A percentile compares a stretch with the other conserved stretches of the same genome.
phyloP scores from a whole-genome alignment of 35 echinoderm and acorn worm species.

The Ophiothrix spiculata region DNA sequence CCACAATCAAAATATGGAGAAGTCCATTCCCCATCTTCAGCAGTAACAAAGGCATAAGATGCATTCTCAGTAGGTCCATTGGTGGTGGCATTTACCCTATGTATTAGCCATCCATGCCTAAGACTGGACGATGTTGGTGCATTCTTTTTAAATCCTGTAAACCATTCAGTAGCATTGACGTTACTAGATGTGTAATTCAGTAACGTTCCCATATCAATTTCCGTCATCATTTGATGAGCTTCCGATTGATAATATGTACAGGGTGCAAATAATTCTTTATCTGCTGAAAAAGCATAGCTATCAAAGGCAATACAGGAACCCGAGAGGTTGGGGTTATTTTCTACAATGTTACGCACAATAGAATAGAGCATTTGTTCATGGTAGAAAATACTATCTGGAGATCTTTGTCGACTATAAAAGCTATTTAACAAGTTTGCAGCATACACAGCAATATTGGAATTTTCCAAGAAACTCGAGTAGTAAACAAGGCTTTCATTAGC shows the following conservation, averaged over 20 bases:
- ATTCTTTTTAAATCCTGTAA: conserved; percentile 32
- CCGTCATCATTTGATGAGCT: background rate
- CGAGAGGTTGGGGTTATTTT: conserved; percentile 47
- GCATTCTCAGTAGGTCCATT: conserved; percentile 36
- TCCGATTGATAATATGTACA: conserved; percentile 30
- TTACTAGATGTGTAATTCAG: conserved; percentile 35
- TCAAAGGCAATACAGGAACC: conserved; percentile 73
- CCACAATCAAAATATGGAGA: conserved; percentile 82
- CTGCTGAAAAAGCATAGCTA: conserved; percentile 5
- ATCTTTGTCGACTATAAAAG: conserved; percentile 16
- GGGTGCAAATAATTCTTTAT: conserved; percentile 35
- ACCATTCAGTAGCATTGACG: conserved; percentile 46
- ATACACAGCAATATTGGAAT: conserved; percentile 47
- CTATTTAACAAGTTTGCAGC: conserved; percentile 56
- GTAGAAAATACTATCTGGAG: conserved; percentile 37
- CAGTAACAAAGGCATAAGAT: conserved; percentile 48
- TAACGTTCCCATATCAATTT: conserved; percentile 44
- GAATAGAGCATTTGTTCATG: conserved; percentile 50
- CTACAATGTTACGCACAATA: conserved; percentile 62
- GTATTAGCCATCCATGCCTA: conserved; percentile 35
- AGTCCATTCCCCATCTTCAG: conserved; percentile 62
- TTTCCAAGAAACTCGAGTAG: conserved; percentile 26
- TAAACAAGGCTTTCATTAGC: background rate
- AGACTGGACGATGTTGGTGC: background rate
- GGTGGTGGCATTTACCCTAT: conserved; percentile 49